Conservation (phyloP, 1,140 invertebrate species). For the Drosophila nannoptera region DNA sequence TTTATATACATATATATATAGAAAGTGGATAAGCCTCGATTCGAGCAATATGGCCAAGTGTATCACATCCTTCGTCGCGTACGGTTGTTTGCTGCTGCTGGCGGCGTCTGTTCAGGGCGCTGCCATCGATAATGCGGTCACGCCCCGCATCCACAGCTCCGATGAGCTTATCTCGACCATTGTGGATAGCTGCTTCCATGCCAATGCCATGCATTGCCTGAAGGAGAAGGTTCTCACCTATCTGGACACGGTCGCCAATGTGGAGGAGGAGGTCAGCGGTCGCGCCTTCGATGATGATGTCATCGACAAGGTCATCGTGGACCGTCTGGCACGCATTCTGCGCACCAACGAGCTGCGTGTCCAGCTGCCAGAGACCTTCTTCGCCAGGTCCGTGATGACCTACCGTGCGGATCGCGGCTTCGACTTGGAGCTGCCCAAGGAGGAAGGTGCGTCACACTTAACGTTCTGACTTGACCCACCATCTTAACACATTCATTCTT, state of each 20-base stretch:
- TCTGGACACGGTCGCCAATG: constrained; percentile 85
- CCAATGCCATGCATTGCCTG: constrained; percentile 84
- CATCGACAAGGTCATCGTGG: constrained; percentile 86
- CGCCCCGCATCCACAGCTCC: constrained; percentile 81
- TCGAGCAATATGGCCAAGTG: constrained; percentile 57
- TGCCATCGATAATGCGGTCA: constrained; percentile 81
- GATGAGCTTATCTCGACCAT: constrained; percentile 86
- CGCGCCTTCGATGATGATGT: constrained; percentile 81
- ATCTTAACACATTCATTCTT: neutral
- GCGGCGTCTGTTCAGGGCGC: constrained; percentile 79
- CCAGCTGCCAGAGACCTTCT: constrained; percentile 85
- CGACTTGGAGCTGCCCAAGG: constrained; percentile 81
- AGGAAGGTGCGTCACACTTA: constrained; percentile 78
- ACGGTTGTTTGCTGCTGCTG: constrained; percentile 77
- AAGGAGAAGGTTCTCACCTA: constrained; percentile 86
- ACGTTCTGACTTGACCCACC: constrained; percentile 19
- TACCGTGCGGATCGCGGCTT: constrained; percentile 85
- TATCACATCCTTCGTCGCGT: constrained; percentile 70
- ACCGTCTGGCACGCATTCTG: constrained; percentile 84
- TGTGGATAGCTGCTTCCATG: constrained; percentile 85
- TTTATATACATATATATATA: constrained; percentile 21
- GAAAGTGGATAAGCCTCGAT: constrained; percentile 25
- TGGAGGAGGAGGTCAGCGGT: constrained; percentile 82
- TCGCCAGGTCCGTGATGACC: constrained; percentile 84
- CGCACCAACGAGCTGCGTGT: constrained; percentile 86